Evolutionary conservation across 64 coral and sea anemone species (phyloP), one percentile per base, ranked within the genome.

Genomic region (Montipora foliosa): DNA sequence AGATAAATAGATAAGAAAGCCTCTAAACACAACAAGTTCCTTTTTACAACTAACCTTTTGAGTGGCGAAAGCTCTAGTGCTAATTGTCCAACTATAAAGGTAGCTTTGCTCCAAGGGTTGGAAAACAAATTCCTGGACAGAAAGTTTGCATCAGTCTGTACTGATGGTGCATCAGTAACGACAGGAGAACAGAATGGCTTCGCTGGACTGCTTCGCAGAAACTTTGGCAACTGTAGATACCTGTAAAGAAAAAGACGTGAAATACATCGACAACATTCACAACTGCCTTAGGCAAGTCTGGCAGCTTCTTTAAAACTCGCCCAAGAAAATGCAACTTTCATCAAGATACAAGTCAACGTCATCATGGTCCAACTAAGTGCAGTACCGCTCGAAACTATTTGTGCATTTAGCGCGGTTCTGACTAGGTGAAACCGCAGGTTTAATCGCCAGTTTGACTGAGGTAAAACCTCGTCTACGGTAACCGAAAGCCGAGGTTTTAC

Each of bases 171-270:
- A 13, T 72, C 64, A 21, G 84, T 87, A 1, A 87, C 52, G 84
- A 87, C 66, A 73, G 66, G 67, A 11, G 84, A 87, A 74, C 64
- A 87, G 16, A 87, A 87, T 87, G 84, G 84, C 4, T 14, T 87
- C 4, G 44, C 84, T 73, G 84, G 64, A 46, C 62, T 86, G 16
- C 66, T 87, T 5, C 15, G 49, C 71, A 69, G 84, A 71, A 14
- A 87, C 84, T 87, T 87, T 74, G n/a, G 79, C 83, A 71, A 87
- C 60, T 49, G 66, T 87, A 4, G 64, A 87, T 24, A 57, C 79
- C 49, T 57, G 19, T 6, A 72, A 55, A 9, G 79, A 24, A 24
- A 24, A 82, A 16, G 15, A 82, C 79, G n/a, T 82, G 51, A 82
- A 57, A 49, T 52, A 52, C 48, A 82, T 58, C 3, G 79, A 82